Percentiles rank a stretch among this genome's conserved stretches.
These are phyloP conservation scores for Maniola hyperantus DNA, from an alignment of 2,888 invertebrate genomes.

Conservation along the genomic window DNA sequence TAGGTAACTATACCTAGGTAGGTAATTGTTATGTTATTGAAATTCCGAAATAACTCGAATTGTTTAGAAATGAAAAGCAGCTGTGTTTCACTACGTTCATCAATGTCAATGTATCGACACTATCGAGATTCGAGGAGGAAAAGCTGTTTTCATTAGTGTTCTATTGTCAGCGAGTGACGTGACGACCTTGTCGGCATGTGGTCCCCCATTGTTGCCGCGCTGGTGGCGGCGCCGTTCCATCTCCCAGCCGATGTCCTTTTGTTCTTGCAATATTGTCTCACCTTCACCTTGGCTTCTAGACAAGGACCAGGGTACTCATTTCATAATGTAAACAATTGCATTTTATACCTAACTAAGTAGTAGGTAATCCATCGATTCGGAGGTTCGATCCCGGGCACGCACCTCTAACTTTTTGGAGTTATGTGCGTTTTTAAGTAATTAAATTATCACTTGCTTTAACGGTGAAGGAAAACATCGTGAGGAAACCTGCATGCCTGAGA, in stretches of 20 bases:
- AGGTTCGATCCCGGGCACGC: too few species aligned
- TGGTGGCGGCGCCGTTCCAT: not conserved
- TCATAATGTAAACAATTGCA: too few species aligned
- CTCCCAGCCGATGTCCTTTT: not conserved
- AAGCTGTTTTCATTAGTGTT: constrained; percentile 9
- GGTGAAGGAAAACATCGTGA: too few species aligned
- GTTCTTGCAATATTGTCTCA: not conserved
- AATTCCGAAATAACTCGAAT: not conserved
- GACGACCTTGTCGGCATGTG: not conserved
- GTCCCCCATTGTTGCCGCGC: not conserved
- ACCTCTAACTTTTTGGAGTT: too few species aligned
- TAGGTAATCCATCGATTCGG: too few species aligned
- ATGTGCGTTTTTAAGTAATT: too few species aligned
- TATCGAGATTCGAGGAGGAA: too few species aligned
- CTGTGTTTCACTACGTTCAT: not conserved
- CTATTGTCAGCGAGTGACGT: not conserved
- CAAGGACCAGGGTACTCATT: not conserved
- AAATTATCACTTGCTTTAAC: too few species aligned
- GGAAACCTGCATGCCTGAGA: too few species aligned
- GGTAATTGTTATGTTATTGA: not conserved
- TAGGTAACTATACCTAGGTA: too few species aligned
- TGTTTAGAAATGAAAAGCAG: not conserved
- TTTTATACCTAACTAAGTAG: too few species aligned
- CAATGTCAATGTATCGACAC: constrained; percentile 10
- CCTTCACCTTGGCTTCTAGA: not conserved